Evolutionary conservation across 2,797 vertebrate species (phyloP).

Genomic region (Clarias platycephalus): DNA sequence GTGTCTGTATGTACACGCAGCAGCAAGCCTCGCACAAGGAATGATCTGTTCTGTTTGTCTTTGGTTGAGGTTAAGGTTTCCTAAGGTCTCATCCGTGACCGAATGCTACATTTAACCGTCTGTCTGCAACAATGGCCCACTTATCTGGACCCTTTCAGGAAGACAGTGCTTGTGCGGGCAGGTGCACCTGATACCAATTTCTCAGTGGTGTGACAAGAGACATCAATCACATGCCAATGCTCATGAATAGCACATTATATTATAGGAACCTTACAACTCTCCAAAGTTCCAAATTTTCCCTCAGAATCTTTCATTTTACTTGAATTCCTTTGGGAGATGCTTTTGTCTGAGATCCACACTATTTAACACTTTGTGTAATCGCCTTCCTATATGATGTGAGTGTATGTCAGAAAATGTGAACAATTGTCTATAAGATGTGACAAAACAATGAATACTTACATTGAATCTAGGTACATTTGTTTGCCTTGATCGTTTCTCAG

Average conservation of each 20-base stretch:
- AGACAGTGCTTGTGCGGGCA: conserved; percentile 46
- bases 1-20: conserved; percentile 12
- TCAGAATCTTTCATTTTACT: background rate
- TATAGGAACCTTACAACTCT: background rate
- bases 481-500: conserved; percentile 81
- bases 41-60: conserved; percentile 47
- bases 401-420: background rate
- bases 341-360: background rate
- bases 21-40: conserved; percentile 38
- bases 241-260: conserved; percentile 1
- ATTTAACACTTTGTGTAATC: background rate
- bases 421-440: background rate
- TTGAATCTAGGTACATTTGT: conserved; percentile 70
- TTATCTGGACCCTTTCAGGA: conserved; percentile 55
- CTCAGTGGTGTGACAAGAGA: conserved; percentile 44
- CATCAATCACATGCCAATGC: conserved; percentile 4
- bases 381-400: background rate
- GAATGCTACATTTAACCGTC: conserved; percentile 48
- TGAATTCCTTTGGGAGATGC: background rate
- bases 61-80: conserved; percentile 44
- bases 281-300: background rate
- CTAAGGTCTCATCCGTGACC: conserved; percentile 43
- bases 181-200: conserved; percentile 58
- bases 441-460: conserved; percentile 67
- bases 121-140: conserved; percentile 55